Evolutionary conservation across 2,113 vertebrate species (phyloP), one percentile per base, ranked within the genome.

Genomic region (Salvelinus fontinalis): DNA sequence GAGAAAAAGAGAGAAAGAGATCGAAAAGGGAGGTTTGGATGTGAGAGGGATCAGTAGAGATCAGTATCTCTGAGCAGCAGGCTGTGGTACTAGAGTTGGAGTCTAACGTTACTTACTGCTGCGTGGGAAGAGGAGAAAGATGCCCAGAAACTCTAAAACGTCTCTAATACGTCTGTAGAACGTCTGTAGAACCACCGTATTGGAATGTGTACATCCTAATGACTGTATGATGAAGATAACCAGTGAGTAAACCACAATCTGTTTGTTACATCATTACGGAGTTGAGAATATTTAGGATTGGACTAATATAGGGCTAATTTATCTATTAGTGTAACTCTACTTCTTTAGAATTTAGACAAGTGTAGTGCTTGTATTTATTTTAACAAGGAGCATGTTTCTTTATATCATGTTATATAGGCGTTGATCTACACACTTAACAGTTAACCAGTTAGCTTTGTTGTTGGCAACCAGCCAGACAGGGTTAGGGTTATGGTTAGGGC

Each of bases 161-260:
- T 51, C 34, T 9, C 8, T 44, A 44, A 44, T 44, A 44, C 39
- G 39, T 44, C 51, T 54, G 51, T 54, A 54, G 51, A 54, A 54
- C 51, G 5, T 84, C 83, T 67, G 86, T 81, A 75, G 67, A 67
- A 81, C 39, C 39, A 39, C 39, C 81, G 59, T 78, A 73, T 84
- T 73, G 67, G 81, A 85, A 89, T 87, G 81, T 75, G 79, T 85
- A 73, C 14, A 13, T 67, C 59, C 16, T 27, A 66, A 76, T 62
- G 81, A 75, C 81, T 84, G 75, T 78, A 90, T 76, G 74, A 94
- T 93, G 93, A 94, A 89, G 89, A 89, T 88, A 80, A 90, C 92
- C 65, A 89, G 93, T 94, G 74, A 94, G 93, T 94, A 90, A 54
- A 67, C 29, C 39, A 13, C 29, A 0, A 80, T 75, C 34, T 62